Evolutionary conservation across 2,797 vertebrate genomes (phyloP), one percentile per base, ranked within the genome.

Genomic region (Otolemur crassicaudatus): DNA sequence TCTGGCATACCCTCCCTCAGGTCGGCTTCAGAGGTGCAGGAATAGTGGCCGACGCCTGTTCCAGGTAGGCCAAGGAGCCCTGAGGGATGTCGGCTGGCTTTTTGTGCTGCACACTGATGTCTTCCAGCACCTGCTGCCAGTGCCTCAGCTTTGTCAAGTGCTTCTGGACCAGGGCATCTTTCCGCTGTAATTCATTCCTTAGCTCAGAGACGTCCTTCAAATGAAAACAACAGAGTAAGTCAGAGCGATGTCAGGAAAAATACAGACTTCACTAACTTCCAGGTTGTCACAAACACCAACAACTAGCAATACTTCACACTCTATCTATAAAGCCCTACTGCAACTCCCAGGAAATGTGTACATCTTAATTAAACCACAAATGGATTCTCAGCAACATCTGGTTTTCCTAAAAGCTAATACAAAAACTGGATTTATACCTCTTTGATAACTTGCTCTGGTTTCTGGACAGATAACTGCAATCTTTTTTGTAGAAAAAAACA

Each of bases 401-500:
- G 13, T 87, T 72, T 72, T 87, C 63, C 61, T 49, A 72, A 92
- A 95, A 49, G n/a, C 2, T 53, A 37, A 82, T 14, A 43, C 53
- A 5, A 67, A 77, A 72, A 60, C 0, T 7, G 22, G 86, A 46
- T 87, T 22, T 34, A 17, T 98, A 99, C 99, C 99, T 99, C 99
- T 98, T 99, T 99, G 96, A 99, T 99, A 97, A 99, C 99, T 98
- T 99, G 99, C 79, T 99, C 99, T 65, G 99, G 99, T 98, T 99
- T 99, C 98, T 99, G 99, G 70, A 99, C 99, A 43, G 99, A 99
- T 1, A 99, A 98, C 97, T 99, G 99, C 89, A 99, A 98, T 93
- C 99, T 99, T 98, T 99, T 99, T 98, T 99, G 99, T 61, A 99
- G 98, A 97, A 99, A 99, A 98, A 99, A 99, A 88, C 99, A 99